Evolutionary conservation across 1,140 invertebrate genomes (phyloP), one percentile per base, ranked within the genome.

Genomic region (Tetramorium simillimum): DNA sequence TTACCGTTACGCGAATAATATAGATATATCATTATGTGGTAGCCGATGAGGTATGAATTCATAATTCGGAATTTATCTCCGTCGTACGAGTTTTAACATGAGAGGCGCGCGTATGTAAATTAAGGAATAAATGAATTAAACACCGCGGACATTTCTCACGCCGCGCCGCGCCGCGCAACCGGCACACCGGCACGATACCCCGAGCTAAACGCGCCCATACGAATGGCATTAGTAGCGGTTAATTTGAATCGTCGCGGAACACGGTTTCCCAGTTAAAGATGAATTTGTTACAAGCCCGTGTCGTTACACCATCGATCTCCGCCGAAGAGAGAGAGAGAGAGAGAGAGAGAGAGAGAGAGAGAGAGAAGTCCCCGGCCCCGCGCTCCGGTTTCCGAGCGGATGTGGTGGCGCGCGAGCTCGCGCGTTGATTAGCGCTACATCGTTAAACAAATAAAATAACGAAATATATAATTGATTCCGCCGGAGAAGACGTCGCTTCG

Each of bases 391-490:
- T 82, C 65, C 65, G 73, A 85, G 75, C 73, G 86, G 43, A 80
- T 63, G 56, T 88, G 70, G 77, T 65, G 81, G 49, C 14, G 63
- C 53, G 62, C 16, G n/a, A 5, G 21, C 40, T 56, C 10, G 77
- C 75, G 91, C 92, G 93, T 94, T 95, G 92, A 94, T 94, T 94
- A 94, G 92, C 90, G 92, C 90, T 88, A 90, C 90, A 87, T 91
- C 86, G 91, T 89, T 94, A 92, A 93, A 92, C 93, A 95, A 94
- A 95, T 93, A 95, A 94, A 95, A 93, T 93, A 94, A 94, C 91
- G 92, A 94, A 95, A 94, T 94, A 94, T 95, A 95, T 95, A 95
- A 95, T 95, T 95, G 95, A 95, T 94, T 95, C 91, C 70, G 94
- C 94, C 92, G 92, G 92, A 92, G 90, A 91, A 91, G 93, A 46